Conservation (phyloP, 1,140 invertebrate genomes). For the Telenomus remus region DNA sequence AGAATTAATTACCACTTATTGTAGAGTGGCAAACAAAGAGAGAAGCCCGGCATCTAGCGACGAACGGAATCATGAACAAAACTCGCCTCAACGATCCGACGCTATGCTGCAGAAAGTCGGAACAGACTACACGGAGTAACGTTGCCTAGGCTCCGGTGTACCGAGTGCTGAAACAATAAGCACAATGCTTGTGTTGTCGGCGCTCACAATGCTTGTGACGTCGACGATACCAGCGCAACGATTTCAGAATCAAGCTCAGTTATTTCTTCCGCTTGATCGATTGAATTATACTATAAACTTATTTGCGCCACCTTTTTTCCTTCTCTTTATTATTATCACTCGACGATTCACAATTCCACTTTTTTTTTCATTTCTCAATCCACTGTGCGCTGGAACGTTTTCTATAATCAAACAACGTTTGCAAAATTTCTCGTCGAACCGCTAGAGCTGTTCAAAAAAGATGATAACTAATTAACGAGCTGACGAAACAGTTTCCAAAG, state of each 20-base stretch:
- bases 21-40: slow-evolving; percentile 64
- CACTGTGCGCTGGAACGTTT: no score
- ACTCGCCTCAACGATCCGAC: slow-evolving; percentile 58
- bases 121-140: slow-evolving; percentile 54
- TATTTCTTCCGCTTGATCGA: slow-evolving; percentile 50
- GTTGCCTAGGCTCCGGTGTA: slow-evolving; percentile 54
- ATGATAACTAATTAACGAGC: no score
- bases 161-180: slow-evolving; percentile 51
- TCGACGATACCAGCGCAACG: slow-evolving; percentile 55
- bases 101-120: slow-evolving; percentile 44
- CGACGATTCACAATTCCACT: no score
- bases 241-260: slow-evolving; percentile 52
- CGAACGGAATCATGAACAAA: slow-evolving; percentile 61
- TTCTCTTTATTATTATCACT: no score
- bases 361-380: no score
- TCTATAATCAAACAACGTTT: no score
- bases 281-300: slow-evolving; percentile 25
- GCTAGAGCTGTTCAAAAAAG: no score
- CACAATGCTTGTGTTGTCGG: slow-evolving; percentile 54
- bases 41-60: slow-evolving; percentile 62
- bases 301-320: no score
- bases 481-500: no score
- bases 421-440: no score
- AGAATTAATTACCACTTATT: slow-evolving; percentile 74
- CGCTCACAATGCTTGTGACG: slow-evolving; percentile 56